Conservation (phyloP, 2,797 vertebrate species). For the Cacajao melanocephalus region DNA sequence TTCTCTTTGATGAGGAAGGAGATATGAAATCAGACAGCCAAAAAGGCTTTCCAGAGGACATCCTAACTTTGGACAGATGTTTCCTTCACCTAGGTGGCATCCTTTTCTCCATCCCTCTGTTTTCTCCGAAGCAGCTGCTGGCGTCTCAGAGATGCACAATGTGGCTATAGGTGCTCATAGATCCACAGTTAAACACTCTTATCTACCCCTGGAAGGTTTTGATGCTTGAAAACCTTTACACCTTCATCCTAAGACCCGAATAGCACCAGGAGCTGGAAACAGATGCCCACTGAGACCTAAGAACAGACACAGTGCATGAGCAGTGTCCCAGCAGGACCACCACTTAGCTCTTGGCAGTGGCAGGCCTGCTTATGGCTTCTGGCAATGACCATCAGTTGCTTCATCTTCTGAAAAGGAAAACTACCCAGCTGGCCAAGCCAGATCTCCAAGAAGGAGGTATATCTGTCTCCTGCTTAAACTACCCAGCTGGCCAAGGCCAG, state of each 20-base stretch:
- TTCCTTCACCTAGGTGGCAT: neutral
- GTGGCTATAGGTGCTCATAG: rapidly evolving
- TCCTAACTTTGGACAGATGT: neutral
- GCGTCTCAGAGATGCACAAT: neutral
- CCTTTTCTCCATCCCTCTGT: neutral
- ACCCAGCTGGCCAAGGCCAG: neutral
- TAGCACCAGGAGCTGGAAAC: neutral
- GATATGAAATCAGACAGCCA: neutral
- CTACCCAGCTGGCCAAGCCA: neutral
- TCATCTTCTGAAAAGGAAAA: neutral
- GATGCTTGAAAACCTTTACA: neutral
- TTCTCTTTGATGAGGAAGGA: neutral
- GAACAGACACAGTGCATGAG: rapidly evolving
- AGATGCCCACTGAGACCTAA: neutral
- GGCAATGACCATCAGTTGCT: neutral
- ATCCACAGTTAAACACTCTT: neutral
- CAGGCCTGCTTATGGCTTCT: neutral
- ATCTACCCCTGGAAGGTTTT: neutral
- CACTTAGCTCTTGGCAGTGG: neutral
- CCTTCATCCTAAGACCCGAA: neutral
- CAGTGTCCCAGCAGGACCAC: neutral
- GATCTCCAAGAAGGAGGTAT: neutral
- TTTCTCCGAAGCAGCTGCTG: neutral
- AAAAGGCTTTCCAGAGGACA: neutral
- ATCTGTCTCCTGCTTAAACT: neutral